Evolutionary conservation across 2,888 invertebrate species (phyloP).

Genomic region (Caenorhabditis sp.): DNA sequence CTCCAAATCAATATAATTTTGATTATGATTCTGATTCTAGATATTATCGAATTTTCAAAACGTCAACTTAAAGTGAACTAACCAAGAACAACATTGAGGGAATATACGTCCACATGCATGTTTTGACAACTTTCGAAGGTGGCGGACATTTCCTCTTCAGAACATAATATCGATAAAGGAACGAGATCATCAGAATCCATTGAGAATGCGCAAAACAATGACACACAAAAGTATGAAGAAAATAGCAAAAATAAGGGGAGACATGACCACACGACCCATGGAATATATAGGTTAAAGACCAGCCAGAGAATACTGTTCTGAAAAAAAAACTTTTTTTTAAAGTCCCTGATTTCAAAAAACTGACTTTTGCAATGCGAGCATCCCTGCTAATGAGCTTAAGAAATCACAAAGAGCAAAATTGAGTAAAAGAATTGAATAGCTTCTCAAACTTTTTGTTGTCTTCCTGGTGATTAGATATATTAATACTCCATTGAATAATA

Average conservation of each 20-base stretch:
- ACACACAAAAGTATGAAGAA: slow-evolving; percentile 21
- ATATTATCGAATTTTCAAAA: too few species aligned
- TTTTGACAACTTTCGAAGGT: slow-evolving; percentile 8
- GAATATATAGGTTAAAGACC: slow-evolving; percentile 23
- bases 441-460: slow-evolving; percentile 13
- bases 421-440: slow-evolving; percentile 14
- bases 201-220: slow-evolving; percentile 28
- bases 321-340: background rate
- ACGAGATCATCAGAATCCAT: slow-evolving; percentile 28
- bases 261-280: slow-evolving; percentile 14
- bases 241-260: slow-evolving; percentile 23
- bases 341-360: background rate
- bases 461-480: slow-evolving; percentile 15
- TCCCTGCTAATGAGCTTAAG: slow-evolving; percentile 15
- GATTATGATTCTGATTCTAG: too few species aligned
- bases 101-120: slow-evolving; percentile 12
- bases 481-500: slow-evolving; percentile 13
- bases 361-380: slow-evolving; percentile 19
- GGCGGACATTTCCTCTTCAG: slow-evolving; percentile 10
- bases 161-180: slow-evolving; percentile 24
- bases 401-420: slow-evolving; percentile 29
- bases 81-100: slow-evolving; percentile 11
- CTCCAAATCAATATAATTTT: too few species aligned
- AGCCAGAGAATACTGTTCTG: slow-evolving; percentile 24
- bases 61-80: background rate